Conservation (phyloP, 2,888 invertebrate genomes). For the Actias luna region DNA sequence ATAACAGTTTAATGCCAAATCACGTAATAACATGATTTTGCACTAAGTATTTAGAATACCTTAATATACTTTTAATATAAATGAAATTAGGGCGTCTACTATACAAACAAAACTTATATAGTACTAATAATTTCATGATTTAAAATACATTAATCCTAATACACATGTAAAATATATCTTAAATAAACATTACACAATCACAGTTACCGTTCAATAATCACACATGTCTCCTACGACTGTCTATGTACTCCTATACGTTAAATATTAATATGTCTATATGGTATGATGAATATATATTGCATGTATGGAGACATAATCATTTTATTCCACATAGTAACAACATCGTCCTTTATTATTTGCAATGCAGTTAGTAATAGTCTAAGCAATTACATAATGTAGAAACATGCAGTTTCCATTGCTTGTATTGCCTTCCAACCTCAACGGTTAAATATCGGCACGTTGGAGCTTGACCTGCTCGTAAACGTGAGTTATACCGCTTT, state of each 20-base stretch:
- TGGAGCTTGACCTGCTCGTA: constrained; percentile 39
- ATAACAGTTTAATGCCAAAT: too few species aligned
- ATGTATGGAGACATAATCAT: constrained; percentile 30
- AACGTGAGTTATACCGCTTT: constrained; percentile 17
- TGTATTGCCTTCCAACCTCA: constrained; percentile 47
- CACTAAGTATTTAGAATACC: too few species aligned
- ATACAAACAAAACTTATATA: background rate
- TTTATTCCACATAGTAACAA: constrained; percentile 33
- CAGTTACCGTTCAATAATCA: constrained; percentile 23
- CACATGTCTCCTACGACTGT: constrained; percentile 26
- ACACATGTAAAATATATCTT: constrained; percentile 15
- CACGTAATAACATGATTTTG: too few species aligned
- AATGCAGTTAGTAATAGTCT: constrained; percentile 35
- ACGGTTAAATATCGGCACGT: constrained; percentile 45
- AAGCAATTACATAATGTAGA: constrained; percentile 22
- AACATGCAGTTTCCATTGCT: constrained; percentile 27
- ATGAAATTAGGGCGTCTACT: background rate
- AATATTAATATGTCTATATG: constrained; percentile 26
- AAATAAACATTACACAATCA: constrained; percentile 18
- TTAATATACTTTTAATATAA: too few species aligned
- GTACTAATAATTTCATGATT: constrained; percentile 13
- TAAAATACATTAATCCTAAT: constrained; percentile 15
- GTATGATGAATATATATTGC: too few species aligned
- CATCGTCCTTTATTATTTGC: constrained; percentile 35
- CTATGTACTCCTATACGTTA: constrained; percentile 23